Percentiles rank a stretch among this genome's conserved stretches.
Conservation (phyloP, 2,797 vertebrate genomes). For the Lithobates pipiens region DNA sequence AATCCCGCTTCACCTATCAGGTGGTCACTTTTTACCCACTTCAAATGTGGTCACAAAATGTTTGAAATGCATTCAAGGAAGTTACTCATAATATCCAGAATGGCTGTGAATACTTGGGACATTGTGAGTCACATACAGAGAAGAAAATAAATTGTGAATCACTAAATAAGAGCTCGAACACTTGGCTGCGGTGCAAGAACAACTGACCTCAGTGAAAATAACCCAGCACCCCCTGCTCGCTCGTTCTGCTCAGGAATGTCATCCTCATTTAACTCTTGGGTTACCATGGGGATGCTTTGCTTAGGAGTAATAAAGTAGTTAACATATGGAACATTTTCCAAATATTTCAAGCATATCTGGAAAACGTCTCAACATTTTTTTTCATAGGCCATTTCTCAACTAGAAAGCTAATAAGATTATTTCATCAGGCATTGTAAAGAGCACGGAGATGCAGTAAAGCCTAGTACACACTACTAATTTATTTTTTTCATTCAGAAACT, state of each 20-base stretch:
- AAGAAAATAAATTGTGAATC: slow-evolving; percentile 50
- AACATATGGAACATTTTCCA: slow-evolving; percentile 19
- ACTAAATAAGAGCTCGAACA: slow-evolving; percentile 9
- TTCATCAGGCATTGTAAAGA: neutral
- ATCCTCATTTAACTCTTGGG: slow-evolving; percentile 8
- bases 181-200: slow-evolving; percentile 39
- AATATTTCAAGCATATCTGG: neutral
- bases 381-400: neutral
- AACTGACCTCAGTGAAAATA: slow-evolving; percentile 34
- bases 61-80: slow-evolving; percentile 18
- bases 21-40: neutral
- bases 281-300: slow-evolving; percentile 19
- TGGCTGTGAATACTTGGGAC: neutral
- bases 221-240: neutral
- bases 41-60: neutral
- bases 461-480: too few species aligned
- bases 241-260: slow-evolving; percentile 3
- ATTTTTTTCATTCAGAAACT: too few species aligned
- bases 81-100: slow-evolving; percentile 42
- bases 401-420: neutral
- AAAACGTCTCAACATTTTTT: neutral
- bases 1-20: neutral
- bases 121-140: slow-evolving; percentile 51
- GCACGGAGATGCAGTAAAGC: neutral
- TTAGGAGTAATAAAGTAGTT: neutral